Base-by-base conservation (phyloP, 2,888 invertebrate species). In the Lasioglossum zephyrum region DNA sequence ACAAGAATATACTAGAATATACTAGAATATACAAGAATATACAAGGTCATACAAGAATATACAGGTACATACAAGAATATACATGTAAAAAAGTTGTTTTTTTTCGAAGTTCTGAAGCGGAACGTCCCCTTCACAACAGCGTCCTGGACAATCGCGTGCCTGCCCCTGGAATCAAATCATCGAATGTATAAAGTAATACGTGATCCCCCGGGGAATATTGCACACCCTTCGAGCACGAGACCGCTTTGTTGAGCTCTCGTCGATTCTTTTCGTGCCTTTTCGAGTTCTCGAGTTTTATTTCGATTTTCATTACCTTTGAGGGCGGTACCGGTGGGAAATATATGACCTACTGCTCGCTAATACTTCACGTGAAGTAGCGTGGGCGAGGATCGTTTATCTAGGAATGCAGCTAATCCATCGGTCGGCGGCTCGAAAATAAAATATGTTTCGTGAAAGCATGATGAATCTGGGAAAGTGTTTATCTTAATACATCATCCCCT, bases 341-440 rank as follows among this genome's bases (percentile, higher is more conserved):
- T 91, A 91, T 80, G 90, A 91, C 78, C 90, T 84, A 84, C 84
- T 81, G 82, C 86, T 81, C 82, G 78, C 89, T 91, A 91, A 91
- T 91, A 91, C 87, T 91, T 92, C 91, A 91, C 91, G 91, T 92
- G 91, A 92, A 88, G 76, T 91, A 91, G 92, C 91, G 91, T 91
- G 91, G 79, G 86, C 80, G 82, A 79, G 84, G 89, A 86, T 92
- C 91, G 89, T 91, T 92, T 91, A 88, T 91, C 90, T 83, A 75
- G 72, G 60, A 87, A 86, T 86, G 90, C 86, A 88, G 82, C 79
- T 81, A 85, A 83, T 85, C 84, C 87, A 85, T 87, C 87, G 88
- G 74, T 73, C 81, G 75, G 57, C 84, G 31, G 82, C 82, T 84
- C 81, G 82, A 85, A 90, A 90, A 90, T 87, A 90, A 88, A 88